phyloP scores from a whole-genome alignment of 2,113 vertebrate genomes.

The Protomyctophum bolini region DNA sequence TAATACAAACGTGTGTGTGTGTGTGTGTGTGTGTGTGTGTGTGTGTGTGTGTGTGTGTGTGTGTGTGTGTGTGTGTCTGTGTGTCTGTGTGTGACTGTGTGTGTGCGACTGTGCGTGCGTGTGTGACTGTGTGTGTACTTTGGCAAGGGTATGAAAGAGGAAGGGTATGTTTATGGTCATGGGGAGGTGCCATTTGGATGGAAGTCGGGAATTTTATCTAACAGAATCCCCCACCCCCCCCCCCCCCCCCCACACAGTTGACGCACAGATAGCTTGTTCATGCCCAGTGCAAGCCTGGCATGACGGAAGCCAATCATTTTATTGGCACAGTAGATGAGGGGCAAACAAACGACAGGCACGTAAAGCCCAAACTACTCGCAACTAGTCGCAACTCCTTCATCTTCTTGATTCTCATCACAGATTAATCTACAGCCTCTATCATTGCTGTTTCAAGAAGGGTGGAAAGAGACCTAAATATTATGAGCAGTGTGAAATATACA shows the following conservation, averaged over 20 bases:
- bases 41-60: background rate
- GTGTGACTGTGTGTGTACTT: background rate
- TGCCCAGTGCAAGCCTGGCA: too few relatives aligned
- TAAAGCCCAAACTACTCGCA: too few relatives aligned
- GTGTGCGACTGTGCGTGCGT: background rate
- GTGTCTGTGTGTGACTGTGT: constrained; percentile 5
- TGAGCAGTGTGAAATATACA: too few relatives aligned
- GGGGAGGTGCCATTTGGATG: constrained; percentile 1
- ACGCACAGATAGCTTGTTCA: background rate
- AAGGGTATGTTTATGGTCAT: constrained; percentile 3
- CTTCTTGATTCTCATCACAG: too few relatives aligned
- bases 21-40: background rate
- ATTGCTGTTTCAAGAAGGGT: too few relatives aligned
- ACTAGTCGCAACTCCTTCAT: too few relatives aligned
- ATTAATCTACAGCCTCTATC: too few relatives aligned
- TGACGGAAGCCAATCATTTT: background rate
- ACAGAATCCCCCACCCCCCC: background rate
- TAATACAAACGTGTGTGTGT: background rate
- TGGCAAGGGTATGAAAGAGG: constrained; percentile 2
- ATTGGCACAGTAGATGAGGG: too few relatives aligned
- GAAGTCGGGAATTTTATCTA: background rate
- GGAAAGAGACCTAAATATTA: background rate
- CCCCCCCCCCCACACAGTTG: background rate
- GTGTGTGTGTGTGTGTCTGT: background rate
- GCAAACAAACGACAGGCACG: too few relatives aligned